Percentiles rank a stretch among this genome's conserved stretches.
These are phyloP conservation scores for Hoplodrina ambigua DNA, from an alignment of 2,888 invertebrate genomes.

Conservation along the genomic window DNA sequence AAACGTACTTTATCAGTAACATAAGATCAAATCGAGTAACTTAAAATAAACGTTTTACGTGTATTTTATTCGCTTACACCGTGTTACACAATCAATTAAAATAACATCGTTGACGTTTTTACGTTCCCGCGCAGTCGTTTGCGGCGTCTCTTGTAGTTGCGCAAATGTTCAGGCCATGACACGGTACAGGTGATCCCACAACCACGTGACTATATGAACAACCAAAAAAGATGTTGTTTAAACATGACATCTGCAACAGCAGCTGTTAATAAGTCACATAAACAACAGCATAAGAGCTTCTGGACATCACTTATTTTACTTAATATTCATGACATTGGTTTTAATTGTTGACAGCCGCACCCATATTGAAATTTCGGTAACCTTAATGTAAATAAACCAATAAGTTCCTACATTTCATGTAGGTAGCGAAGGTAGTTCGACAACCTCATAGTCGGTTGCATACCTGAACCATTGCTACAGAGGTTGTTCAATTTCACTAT, in stretches of 20 bases:
- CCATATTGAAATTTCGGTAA: slow-evolving; percentile 34
- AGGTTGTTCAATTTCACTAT: slow-evolving; percentile 25
- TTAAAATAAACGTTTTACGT: slow-evolving; percentile 35
- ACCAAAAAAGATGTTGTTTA: slow-evolving; percentile 32
- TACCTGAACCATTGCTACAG: slow-evolving; percentile 13
- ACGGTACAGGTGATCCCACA: slow-evolving; percentile 42
- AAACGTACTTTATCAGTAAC: slow-evolving; percentile 34
- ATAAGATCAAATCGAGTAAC: slow-evolving; percentile 29
- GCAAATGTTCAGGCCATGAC: slow-evolving; percentile 57
- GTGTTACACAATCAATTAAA: slow-evolving; percentile 61
- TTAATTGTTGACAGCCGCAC: slow-evolving; percentile 46
- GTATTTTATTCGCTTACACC: slow-evolving; percentile 49
- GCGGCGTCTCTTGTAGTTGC: slow-evolving; percentile 50
- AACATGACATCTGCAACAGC: slow-evolving; percentile 29
- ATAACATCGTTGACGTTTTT: slow-evolving; percentile 48
- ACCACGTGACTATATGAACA: not conserved
- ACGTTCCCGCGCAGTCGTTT: slow-evolving; percentile 33
- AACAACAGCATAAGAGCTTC: slow-evolving; percentile 40
- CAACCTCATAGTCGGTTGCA: slow-evolving; percentile 25
- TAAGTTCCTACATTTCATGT: slow-evolving; percentile 45
- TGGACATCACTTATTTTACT: slow-evolving; percentile 45
- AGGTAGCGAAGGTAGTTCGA: slow-evolving; percentile 40
- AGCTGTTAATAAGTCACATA: slow-evolving; percentile 38
- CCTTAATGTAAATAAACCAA: slow-evolving; percentile 42
- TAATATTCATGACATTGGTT: slow-evolving; percentile 53